These are phyloP conservation scores for Mormyrus proboscirostris DNA, from an alignment of 2,797 vertebrate species.

Conservation along the genomic window DNA sequence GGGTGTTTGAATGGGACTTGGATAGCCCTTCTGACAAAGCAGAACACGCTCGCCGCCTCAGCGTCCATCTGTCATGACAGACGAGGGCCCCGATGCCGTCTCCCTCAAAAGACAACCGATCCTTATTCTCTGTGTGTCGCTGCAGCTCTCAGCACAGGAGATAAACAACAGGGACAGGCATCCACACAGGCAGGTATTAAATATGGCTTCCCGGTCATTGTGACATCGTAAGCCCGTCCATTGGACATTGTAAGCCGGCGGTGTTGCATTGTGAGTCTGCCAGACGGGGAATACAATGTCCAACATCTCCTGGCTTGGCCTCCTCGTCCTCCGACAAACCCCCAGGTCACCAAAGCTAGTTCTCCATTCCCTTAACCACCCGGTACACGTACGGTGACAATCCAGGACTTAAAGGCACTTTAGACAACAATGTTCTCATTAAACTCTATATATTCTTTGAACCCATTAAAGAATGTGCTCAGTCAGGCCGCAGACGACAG, in stretches of 20 bases:
- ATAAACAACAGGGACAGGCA: not conserved
- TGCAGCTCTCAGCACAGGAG: not conserved
- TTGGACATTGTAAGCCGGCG: not conserved
- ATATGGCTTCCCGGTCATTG: not conserved
- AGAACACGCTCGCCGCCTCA: not conserved
- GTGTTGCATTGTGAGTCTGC: not conserved
- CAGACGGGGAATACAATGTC: not conserved
- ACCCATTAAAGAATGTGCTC: not conserved
- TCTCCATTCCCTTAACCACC: not conserved
- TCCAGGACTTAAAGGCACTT: not conserved
- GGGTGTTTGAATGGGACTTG: not conserved
- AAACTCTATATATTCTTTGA: not conserved
- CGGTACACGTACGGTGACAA: not conserved
- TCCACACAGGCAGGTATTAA: not conserved
- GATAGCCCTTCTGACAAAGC: slow-evolving; percentile 1
- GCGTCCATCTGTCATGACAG: not conserved
- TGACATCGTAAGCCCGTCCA: not conserved
- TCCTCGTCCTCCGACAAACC: not conserved
- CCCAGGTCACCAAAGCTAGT: not conserved
- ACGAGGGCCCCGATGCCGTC: not conserved
- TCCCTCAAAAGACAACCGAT: not conserved
- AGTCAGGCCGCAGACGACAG: not conserved
- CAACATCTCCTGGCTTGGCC: not conserved
- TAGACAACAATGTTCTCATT: not conserved
- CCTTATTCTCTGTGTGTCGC: not conserved